Evolutionary conservation across 1,140 invertebrate species (phyloP).

Genomic region (Amyelois transitella): DNA sequence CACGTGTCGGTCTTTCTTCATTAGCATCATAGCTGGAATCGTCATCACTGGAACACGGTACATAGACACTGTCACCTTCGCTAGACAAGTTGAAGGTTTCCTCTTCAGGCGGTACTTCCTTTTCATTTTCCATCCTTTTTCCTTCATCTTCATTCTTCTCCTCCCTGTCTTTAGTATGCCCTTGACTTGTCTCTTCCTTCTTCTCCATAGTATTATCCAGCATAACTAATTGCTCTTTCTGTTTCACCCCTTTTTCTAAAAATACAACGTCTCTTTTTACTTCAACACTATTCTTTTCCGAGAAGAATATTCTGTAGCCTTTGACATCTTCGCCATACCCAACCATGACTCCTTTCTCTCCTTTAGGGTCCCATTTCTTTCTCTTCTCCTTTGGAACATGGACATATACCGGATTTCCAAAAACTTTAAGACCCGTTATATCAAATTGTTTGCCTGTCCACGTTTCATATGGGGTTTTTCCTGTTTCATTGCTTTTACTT

Average conservation of each 20-base stretch:
- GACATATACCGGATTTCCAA: slow-evolving; percentile 41
- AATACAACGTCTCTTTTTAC: too few species aligned
- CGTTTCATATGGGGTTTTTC: slow-evolving; percentile 46
- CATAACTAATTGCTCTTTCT: too few species aligned
- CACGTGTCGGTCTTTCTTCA: neutral
- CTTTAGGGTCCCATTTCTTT: too few species aligned
- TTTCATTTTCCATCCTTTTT: too few species aligned
- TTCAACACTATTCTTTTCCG: neutral
- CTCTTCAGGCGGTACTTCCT: too few species aligned
- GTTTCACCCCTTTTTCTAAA: too few species aligned
- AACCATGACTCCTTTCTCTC: neutral
- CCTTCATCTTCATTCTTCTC: too few species aligned
- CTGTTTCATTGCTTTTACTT: slow-evolving; percentile 26
- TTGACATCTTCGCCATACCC: neutral
- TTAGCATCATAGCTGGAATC: too few species aligned
- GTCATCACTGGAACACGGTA: neutral
- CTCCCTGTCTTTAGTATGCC: too few species aligned
- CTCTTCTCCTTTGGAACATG: neutral
- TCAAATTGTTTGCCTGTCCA: slow-evolving; percentile 29
- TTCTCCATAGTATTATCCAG: too few species aligned
- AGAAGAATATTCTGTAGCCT: neutral
- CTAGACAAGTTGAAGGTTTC: too few species aligned
- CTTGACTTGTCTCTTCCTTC: too few species aligned
- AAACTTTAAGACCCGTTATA: slow-evolving; percentile 28
- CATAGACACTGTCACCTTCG: slow-evolving; percentile 1